phyloP scores from a whole-genome alignment of 2,888 invertebrate genomes.

The Eupeodes luniger region DNA sequence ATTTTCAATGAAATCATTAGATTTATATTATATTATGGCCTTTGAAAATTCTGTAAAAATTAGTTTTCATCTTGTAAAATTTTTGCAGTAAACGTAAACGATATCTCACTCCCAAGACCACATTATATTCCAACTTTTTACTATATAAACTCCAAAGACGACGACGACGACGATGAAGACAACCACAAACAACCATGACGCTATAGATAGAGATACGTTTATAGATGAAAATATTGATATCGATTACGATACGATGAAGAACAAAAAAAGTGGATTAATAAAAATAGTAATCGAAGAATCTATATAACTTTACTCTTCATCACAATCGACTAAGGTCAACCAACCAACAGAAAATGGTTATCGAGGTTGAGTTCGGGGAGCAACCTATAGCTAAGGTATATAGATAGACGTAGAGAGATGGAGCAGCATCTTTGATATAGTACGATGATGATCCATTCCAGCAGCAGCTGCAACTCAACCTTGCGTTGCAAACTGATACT shows the following conservation, averaged over 20 bases:
- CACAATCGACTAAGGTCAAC: conserved; percentile 45
- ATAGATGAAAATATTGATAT: conserved; percentile 12
- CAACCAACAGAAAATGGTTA: conserved; percentile 38
- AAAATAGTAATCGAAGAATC: conserved; percentile 23
- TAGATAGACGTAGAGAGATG: too few species aligned
- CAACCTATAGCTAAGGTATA: background rate
- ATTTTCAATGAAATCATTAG: background rate
- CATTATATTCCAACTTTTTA: background rate
- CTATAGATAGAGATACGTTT: too few species aligned
- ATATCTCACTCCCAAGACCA: background rate
- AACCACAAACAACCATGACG: background rate
- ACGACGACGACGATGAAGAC: background rate
- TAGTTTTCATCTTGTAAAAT: background rate
- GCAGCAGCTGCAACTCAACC: conserved; percentile 35
- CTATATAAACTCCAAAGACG: background rate
- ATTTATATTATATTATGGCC: background rate
- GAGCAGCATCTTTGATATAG: too few species aligned
- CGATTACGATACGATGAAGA: conserved; percentile 28
- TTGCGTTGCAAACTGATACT: conserved; percentile 66
- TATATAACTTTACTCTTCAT: background rate
- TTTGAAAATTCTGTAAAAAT: background rate
- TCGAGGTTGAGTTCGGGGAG: conserved; percentile 6
- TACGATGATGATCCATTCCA: background rate
- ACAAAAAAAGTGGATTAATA: conserved; percentile 13
- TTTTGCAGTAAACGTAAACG: background rate